Evolutionary conservation across 2,888 invertebrate species (phyloP).

Genomic region (Perdita meconis): DNA sequence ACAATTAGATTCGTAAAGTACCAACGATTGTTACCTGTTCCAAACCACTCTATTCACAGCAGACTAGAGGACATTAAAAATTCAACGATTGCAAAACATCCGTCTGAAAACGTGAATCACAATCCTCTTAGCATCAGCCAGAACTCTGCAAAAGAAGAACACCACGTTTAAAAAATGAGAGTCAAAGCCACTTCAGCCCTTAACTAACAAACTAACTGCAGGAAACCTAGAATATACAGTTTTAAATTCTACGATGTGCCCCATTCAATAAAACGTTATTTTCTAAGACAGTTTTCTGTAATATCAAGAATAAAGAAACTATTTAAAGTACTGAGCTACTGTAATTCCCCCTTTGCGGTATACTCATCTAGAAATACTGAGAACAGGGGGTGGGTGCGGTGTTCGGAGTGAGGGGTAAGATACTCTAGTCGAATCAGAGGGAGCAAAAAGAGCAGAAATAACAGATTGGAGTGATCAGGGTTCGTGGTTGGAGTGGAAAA

Average conservation of each 20-base stretch:
- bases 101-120: not conserved
- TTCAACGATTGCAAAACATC: not conserved
- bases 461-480: not conserved
- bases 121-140: not conserved
- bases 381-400: not conserved
- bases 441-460: slow-evolving; percentile 8
- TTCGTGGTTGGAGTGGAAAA: not conserved
- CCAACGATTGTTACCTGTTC: too few relatives aligned
- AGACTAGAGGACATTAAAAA: not conserved
- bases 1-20: too few relatives aligned
- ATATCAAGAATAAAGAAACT: not conserved
- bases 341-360: not conserved
- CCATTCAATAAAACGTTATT: not conserved
- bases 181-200: not conserved
- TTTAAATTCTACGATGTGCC: not conserved
- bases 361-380: slow-evolving; percentile 20
- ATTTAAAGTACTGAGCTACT: not conserved
- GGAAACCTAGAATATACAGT: not conserved
- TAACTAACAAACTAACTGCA: not conserved
- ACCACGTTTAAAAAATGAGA: not conserved
- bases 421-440: not conserved
- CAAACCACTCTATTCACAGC: not conserved
- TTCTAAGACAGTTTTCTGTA: not conserved
- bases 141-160: slow-evolving; percentile 2
- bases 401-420: not conserved